A percentile compares a stretch with the other conserved stretches of the same genome.
phyloP scores from a whole-genome alignment of 2,888 invertebrate genomes.

The Brachypalpus laphriformis region DNA sequence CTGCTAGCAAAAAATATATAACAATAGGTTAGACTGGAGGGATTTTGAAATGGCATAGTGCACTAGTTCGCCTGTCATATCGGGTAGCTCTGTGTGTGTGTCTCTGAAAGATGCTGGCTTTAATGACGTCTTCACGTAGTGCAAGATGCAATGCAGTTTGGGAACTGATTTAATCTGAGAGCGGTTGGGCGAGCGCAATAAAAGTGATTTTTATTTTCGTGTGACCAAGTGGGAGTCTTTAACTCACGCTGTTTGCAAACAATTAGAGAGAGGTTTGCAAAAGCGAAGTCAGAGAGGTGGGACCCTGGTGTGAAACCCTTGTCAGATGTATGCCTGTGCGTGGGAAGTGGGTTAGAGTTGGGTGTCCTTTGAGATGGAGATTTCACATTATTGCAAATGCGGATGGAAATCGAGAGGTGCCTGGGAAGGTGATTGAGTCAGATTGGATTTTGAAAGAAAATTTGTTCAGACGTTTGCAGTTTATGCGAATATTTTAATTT shows the following conservation, averaged over 20 bases:
- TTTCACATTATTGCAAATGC: no score
- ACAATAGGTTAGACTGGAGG: slow-evolving; percentile 58
- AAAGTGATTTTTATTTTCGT: slow-evolving; percentile 46
- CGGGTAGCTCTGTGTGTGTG: slow-evolving; percentile 10
- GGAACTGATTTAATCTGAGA: slow-evolving; percentile 64
- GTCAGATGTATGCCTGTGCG: slow-evolving; percentile 13
- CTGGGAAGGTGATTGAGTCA: not conserved
- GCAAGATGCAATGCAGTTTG: slow-evolving; percentile 35
- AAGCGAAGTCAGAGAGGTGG: not conserved
- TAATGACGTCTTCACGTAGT: slow-evolving; percentile 24
- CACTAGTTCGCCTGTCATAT: slow-evolving; percentile 63
- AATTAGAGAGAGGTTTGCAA: slow-evolving; percentile 46
- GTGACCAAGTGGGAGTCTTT: slow-evolving; percentile 51
- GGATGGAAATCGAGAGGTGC: no score
- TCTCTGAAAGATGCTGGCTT: no score
- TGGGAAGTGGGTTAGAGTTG: slow-evolving; percentile 49
- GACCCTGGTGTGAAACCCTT: slow-evolving; percentile 42
- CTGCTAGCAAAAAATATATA: slow-evolving; percentile 58
- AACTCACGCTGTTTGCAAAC: slow-evolving; percentile 63
- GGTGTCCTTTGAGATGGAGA: slow-evolving; percentile 7
- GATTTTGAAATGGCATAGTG: slow-evolving; percentile 69
- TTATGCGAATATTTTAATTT: no score
- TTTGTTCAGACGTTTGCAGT: no score
- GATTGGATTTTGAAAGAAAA: no score
- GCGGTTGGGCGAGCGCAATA: slow-evolving; percentile 37